Conservation (phyloP, 2,113 vertebrate species). For the Bungarus multicinctus region DNA sequence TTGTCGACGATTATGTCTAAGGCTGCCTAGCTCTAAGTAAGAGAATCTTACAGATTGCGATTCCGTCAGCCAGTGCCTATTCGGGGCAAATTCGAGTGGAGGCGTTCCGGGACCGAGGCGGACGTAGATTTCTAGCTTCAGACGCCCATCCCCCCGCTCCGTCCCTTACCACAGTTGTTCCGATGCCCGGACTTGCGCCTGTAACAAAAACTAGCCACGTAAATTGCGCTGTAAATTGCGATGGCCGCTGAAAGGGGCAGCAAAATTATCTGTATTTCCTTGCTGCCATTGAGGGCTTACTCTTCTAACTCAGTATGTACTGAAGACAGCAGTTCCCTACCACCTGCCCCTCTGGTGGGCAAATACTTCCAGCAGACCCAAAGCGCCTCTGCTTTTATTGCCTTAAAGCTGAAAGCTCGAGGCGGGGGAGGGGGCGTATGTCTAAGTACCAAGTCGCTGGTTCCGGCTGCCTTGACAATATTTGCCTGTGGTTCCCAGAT, state of each 20-base stretch:
- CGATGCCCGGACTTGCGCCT: neutral
- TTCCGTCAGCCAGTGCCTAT: neutral
- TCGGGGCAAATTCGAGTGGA: neutral
- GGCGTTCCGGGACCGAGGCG: neutral
- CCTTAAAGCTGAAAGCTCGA: neutral
- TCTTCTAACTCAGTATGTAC: neutral
- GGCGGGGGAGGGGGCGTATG: accelerated
- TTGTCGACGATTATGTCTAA: neutral
- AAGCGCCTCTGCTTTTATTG: neutral
- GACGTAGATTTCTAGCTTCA: neutral
- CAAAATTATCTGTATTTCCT: neutral
- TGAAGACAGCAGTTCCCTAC: neutral
- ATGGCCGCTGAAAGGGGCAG: neutral
- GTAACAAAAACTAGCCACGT: neutral
- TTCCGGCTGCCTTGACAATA: neutral
- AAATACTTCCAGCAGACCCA: neutral
- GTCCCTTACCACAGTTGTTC: neutral
- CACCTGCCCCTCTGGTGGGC: neutral
- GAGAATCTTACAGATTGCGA: neutral
- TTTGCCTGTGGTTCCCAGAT: neutral
- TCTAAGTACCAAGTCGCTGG: neutral
- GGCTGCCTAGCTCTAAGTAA: neutral
- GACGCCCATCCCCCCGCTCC: neutral
- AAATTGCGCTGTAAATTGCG: neutral
- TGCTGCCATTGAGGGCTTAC: neutral